Percentiles rank a stretch among this genome's conserved stretches.
These are phyloP conservation scores for Cyprinodon tularosa DNA, from an alignment of 2,113 vertebrate genomes.

Conservation along the genomic window DNA sequence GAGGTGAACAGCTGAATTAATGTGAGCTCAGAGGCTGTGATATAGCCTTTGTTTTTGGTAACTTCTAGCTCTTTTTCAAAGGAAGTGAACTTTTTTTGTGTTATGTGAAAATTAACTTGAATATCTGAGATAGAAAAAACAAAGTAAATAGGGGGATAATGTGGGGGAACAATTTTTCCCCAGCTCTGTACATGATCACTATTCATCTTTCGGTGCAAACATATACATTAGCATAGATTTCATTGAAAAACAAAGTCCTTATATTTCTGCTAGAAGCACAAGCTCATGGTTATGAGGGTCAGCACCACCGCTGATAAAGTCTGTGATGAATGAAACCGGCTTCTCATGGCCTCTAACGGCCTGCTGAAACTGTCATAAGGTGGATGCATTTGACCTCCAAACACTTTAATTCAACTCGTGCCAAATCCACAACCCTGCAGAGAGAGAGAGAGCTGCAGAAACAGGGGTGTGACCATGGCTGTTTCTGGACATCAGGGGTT, in stretches of 20 bases:
- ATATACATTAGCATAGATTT: not conserved
- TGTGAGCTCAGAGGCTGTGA: not conserved
- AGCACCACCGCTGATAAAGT: conserved; percentile 4
- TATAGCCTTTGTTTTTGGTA: not conserved
- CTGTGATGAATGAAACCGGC: conserved; percentile 43
- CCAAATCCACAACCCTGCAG: conserved; percentile 20
- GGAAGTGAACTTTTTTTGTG: not conserved
- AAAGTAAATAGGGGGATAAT: no score
- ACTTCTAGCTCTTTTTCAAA: not conserved
- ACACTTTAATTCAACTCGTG: conserved; percentile 35
- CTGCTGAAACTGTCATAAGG: conserved; percentile 47
- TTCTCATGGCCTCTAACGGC: conserved; percentile 13
- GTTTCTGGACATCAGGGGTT: conserved; percentile 1
- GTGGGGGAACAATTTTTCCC: no score
- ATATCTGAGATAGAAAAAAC: not conserved
- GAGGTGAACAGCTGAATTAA: conserved; percentile 5
- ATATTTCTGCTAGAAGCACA: conserved; percentile 11
- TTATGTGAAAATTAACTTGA: not conserved
- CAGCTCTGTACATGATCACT: no score
- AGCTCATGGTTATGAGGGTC: conserved; percentile 27
- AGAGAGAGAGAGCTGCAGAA: conserved; percentile 5
- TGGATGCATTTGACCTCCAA: conserved; percentile 40
- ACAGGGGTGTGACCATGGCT: not conserved
- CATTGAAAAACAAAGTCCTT: not conserved
- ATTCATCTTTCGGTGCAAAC: not conserved